A percentile compares a stretch with the other conserved stretches of the same genome.
Evolutionary conservation across 2,113 vertebrate species (phyloP).

Genomic region (Dipodomys ordii): DNA sequence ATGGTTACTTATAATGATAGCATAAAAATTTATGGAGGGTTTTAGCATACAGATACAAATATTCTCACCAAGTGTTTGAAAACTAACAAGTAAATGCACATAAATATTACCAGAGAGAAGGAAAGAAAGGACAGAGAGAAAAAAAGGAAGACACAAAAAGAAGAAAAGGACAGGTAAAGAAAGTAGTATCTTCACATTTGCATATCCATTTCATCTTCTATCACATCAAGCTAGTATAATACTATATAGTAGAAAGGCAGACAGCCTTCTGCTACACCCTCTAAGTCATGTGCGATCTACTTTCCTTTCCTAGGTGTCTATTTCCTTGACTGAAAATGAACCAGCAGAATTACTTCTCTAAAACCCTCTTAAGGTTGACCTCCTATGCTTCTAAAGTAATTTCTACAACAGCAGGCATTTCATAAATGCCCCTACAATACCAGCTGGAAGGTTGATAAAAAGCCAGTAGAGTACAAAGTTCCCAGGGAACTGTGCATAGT

Average conservation of each 20-base stretch:
- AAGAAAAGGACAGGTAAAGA: background rate
- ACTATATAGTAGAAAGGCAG: background rate
- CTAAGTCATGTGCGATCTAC: background rate
- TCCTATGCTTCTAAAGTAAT: constrained; percentile 40
- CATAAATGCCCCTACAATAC: constrained; percentile 7
- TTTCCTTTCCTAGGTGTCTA: background rate
- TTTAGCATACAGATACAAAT: background rate
- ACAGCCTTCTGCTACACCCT: background rate
- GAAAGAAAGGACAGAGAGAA: background rate
- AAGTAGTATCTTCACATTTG: background rate
- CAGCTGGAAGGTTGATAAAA: constrained; percentile 47
- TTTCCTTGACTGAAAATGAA: constrained; percentile 39
- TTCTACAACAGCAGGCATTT: constrained; percentile 53
- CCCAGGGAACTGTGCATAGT: constrained; percentile 37
- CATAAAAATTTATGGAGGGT: constrained; percentile 5
- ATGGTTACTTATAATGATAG: constrained; percentile 1
- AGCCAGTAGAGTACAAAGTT: constrained; percentile 70
- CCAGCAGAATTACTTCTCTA: background rate
- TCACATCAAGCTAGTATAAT: background rate
- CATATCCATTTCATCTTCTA: background rate
- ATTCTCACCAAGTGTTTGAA: background rate
- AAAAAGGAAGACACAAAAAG: background rate
- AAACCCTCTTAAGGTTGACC: background rate
- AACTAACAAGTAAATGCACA: background rate
- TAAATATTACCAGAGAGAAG: background rate